Evolutionary conservation across 2,888 invertebrate species (phyloP).

Genomic region (Ariolimax columbianus): DNA sequence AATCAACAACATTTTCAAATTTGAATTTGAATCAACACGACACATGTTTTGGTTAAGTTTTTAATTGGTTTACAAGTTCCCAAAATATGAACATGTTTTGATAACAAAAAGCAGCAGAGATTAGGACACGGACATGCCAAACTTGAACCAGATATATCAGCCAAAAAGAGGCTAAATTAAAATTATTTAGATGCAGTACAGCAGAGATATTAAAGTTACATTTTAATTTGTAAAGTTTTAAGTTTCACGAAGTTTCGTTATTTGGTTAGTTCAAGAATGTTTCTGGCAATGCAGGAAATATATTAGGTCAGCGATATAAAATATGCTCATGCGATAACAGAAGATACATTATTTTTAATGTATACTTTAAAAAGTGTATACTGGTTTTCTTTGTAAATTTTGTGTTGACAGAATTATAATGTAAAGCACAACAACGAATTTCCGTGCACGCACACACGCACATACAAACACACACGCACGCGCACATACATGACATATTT

Average conservation of each 20-base stretch:
- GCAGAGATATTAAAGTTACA: not conserved
- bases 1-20: not conserved
- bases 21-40: not conserved
- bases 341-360: too few species aligned
- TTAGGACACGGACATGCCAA: not conserved
- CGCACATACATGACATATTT: too few species aligned
- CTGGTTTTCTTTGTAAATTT: too few species aligned
- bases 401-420: too few species aligned
- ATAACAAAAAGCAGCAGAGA: not conserved
- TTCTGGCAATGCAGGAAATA: not conserved
- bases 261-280: not conserved
- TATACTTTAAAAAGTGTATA: too few species aligned
- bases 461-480: too few species aligned
- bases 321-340: too few species aligned
- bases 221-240: too few species aligned
- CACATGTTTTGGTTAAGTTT: not conserved
- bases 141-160: not conserved
- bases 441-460: too few species aligned
- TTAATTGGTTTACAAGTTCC: not conserved
- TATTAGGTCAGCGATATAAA: too few species aligned
- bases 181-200: not conserved
- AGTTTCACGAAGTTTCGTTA: too few species aligned
- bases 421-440: too few species aligned
- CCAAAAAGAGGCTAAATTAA: not conserved
- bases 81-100: not conserved